Conservation (phyloP, 2,113 vertebrate species). For the Mastomys natalensis region DNA sequence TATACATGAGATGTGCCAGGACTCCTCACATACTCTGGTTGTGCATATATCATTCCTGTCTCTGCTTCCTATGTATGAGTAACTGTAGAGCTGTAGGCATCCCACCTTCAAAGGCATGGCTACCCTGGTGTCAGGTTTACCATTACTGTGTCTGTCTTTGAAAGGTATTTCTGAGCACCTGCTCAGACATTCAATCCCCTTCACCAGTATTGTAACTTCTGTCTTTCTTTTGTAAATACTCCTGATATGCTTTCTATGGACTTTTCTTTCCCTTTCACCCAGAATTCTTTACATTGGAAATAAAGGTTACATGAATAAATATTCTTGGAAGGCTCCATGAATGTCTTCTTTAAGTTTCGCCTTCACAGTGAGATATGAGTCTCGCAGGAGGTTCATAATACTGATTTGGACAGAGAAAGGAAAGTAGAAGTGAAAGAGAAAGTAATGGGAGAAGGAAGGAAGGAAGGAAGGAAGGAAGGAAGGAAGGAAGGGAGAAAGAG, state of each 20-base stretch:
- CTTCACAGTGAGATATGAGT: not conserved
- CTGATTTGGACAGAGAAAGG: not conserved
- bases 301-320: not conserved
- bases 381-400: not conserved
- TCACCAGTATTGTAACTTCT: not conserved
- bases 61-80: not conserved
- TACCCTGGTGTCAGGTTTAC: not conserved
- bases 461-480: not conserved
- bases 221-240: not conserved
- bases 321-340: not conserved
- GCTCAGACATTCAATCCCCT: not conserved
- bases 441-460: not conserved
- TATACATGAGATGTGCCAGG: fast-evolving
- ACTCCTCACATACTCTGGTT: not conserved
- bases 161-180: not conserved
- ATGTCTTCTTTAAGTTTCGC: not conserved
- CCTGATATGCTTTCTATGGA: not conserved
- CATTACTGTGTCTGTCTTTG: too few species aligned
- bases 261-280: not conserved
- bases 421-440: not conserved
- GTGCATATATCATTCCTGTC: fast-evolving
- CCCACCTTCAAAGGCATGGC: too few species aligned
- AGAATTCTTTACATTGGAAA: not conserved
- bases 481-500: not conserved
- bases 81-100: not conserved